A percentile compares a stretch with the other conserved stretches of the same genome.
Conservation (phyloP, 1,140 invertebrate genomes). For the Drosophila quadrilineata region DNA sequence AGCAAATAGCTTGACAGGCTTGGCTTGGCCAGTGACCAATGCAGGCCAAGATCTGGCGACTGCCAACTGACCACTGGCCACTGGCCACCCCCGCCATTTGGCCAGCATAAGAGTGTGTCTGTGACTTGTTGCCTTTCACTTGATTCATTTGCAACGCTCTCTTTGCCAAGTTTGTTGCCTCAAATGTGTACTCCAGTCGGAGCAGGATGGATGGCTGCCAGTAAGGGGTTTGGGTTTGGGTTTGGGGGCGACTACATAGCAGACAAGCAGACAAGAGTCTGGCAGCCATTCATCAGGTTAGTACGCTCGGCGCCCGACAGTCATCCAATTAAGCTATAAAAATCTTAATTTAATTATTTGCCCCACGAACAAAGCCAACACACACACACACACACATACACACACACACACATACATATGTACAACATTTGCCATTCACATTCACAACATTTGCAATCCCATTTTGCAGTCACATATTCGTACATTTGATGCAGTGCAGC, state of each 20-base stretch:
- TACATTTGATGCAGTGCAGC: slow-evolving; percentile 31
- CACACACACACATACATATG: slow-evolving; percentile 7
- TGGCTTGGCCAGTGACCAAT: slow-evolving; percentile 3
- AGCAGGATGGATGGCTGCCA: not conserved
- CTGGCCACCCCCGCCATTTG: slow-evolving; percentile 11
- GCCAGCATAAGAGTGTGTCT: not conserved
- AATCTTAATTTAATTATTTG: slow-evolving; percentile 78
- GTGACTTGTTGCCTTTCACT: slow-evolving; percentile 44
- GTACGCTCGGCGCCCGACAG: slow-evolving; percentile 49
- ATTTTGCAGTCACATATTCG: slow-evolving; percentile 15
- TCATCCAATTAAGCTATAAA: slow-evolving; percentile 77
- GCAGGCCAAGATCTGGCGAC: slow-evolving; percentile 4
- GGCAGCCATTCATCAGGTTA: slow-evolving; percentile 25
- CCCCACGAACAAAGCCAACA: slow-evolving; percentile 62
- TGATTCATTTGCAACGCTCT: no score
- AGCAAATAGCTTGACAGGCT: no score
- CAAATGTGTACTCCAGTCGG: slow-evolving; percentile 4
- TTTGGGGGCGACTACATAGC: no score
- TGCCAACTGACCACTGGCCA: not conserved
- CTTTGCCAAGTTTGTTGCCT: slow-evolving; percentile 13
- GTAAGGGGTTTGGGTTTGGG: no score
- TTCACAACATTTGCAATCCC: slow-evolving; percentile 38
- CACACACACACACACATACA: slow-evolving; percentile 17
- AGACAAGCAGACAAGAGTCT: not conserved
- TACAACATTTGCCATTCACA: slow-evolving; percentile 58